These are phyloP conservation scores for Cancer borealis DNA, from an alignment of 2,888 invertebrate species.

Conservation along the genomic window DNA sequence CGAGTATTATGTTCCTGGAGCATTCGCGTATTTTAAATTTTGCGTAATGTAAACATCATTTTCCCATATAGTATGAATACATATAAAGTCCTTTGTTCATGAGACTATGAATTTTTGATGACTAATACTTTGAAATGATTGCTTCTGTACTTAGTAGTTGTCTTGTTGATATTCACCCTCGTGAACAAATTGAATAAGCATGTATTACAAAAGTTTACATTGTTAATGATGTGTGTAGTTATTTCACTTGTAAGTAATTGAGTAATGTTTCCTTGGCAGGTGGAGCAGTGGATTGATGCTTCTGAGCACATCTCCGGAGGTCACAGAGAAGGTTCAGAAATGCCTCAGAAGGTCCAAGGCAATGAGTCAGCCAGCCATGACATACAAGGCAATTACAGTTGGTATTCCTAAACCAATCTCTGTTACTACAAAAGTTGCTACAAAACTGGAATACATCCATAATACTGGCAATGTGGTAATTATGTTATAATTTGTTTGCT, in stretches of 20 bases:
- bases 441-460: slow-evolving; percentile 46
- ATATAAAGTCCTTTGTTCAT: no score
- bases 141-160: no score
- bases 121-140: no score
- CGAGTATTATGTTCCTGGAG: no score
- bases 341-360: slow-evolving; percentile 49
- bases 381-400: slow-evolving; percentile 58
- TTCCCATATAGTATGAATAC: no score
- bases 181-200: no score
- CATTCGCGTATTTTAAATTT: no score
- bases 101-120: no score
- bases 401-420: slow-evolving; percentile 55
- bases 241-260: slow-evolving; percentile 14
- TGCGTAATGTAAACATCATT: no score
- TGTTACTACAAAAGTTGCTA: slow-evolving; percentile 25
- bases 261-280: not conserved
- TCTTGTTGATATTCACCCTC: no score
- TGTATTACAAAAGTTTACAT: no score
- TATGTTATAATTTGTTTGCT: not conserved
- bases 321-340: slow-evolving; percentile 59
- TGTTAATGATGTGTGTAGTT: no score
- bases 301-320: slow-evolving; percentile 34
- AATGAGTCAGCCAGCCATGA: slow-evolving; percentile 44
- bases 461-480: slow-evolving; percentile 64
- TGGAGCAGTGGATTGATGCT: slow-evolving; percentile 67